phyloP scores from a whole-genome alignment of 2,113 vertebrate species.

The Copsychus sechellarum region DNA sequence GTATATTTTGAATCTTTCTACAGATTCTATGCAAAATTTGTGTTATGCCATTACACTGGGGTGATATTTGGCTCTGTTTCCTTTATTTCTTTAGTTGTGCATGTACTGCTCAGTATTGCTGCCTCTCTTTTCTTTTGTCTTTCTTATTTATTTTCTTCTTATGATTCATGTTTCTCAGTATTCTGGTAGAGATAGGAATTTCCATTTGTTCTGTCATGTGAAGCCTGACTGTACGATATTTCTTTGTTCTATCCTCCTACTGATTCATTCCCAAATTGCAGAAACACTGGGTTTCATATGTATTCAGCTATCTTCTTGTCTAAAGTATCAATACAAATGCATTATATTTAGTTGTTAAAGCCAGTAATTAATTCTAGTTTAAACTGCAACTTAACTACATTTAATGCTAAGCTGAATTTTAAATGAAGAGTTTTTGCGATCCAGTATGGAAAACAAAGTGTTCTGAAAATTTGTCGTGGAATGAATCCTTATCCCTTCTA shows the following conservation, averaged over 20 bases:
- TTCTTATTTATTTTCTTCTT: conserved; percentile 16
- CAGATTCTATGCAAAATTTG: neutral
- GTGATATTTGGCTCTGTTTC: neutral
- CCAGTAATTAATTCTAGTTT: conserved; percentile 14
- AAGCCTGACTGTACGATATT: conserved; percentile 1
- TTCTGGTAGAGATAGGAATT: neutral
- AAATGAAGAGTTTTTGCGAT: neutral
- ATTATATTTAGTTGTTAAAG: conserved; percentile 23
- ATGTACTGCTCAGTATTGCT: neutral
- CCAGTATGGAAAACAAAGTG: neutral
- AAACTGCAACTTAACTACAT: neutral
- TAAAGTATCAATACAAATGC: neutral
- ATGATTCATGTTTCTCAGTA: neutral
- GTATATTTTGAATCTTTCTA: neutral
- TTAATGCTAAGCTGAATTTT: neutral
- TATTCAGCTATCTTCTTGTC: conserved; percentile 31
- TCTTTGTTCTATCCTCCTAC: conserved; percentile 43
- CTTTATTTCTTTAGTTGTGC: neutral
- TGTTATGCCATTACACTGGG: neutral
- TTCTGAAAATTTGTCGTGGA: neutral
- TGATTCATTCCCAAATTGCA: neutral
- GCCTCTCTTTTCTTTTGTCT: neutral
- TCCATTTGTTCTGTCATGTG: conserved; percentile 34
- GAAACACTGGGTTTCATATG: neutral
- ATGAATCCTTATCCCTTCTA: neutral